Evolutionary conservation across 2,888 invertebrate species (phyloP).

Genomic region (Diplolepis rosae): DNA sequence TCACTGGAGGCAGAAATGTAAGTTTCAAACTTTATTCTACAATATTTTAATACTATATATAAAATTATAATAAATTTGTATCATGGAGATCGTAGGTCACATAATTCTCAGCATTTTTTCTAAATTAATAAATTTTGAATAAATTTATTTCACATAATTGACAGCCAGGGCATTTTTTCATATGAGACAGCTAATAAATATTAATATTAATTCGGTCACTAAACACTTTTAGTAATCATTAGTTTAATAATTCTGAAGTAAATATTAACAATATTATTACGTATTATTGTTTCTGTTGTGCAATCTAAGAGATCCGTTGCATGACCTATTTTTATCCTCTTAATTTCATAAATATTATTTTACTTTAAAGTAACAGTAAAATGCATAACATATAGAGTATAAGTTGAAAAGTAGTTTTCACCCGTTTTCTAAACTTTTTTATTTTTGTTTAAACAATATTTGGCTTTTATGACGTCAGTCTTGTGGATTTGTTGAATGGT

Average conservation of each 20-base stretch:
- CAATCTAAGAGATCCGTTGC: background rate
- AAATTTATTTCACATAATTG: too few species aligned
- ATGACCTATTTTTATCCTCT: background rate
- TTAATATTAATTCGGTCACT: too few species aligned
- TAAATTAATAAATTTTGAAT: too few species aligned
- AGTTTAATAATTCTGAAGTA: too few species aligned
- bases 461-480: too few species aligned
- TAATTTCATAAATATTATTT: background rate
- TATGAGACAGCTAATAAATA: too few species aligned
- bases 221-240: too few species aligned
- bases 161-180: too few species aligned
- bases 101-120: too few species aligned
- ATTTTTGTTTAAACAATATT: background rate
- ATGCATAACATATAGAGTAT: background rate
- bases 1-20: constrained; percentile 16
- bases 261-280: background rate
- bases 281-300: background rate
- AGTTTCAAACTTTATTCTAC: background rate
- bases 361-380: constrained; percentile 8
- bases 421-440: background rate
- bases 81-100: too few species aligned
- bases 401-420: background rate
- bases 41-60: background rate
- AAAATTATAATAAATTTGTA: background rate
- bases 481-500: too few species aligned